A percentile compares a stretch with the other conserved stretches of the same genome.
Conservation (phyloP, 2,797 vertebrate genomes). For the Loris lydekkerianus region DNA sequence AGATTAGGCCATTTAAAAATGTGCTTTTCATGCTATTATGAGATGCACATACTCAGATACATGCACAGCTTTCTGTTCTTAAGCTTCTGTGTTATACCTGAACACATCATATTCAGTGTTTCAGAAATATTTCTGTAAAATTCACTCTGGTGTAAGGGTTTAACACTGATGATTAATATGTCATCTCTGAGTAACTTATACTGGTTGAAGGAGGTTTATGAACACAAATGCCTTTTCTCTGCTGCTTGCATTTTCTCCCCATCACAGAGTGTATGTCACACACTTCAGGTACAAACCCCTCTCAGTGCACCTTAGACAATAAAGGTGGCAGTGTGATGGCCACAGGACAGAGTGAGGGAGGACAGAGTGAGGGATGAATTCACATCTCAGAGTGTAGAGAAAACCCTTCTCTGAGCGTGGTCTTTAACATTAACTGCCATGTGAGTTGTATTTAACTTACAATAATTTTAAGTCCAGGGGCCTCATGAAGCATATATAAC, state of each 20-base stretch:
- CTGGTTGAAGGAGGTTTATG: neutral
- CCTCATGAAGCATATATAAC: too few relatives aligned
- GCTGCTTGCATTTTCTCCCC: too few relatives aligned
- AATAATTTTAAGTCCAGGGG: too few relatives aligned
- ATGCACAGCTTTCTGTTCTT: neutral
- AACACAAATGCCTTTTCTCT: neutral
- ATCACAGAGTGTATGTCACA: neutral
- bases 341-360: neutral
- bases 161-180: neutral
- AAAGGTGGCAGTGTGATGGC: neutral
- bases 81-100: neutral
- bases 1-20: neutral
- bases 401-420: neutral
- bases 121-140: constrained; percentile 16
- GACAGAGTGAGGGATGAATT: neutral
- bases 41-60: neutral
- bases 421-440: neutral
- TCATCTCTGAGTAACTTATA: neutral
- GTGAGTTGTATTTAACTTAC: too few relatives aligned
- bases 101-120: neutral
- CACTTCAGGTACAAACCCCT: neutral
- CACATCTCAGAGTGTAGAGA: neutral
- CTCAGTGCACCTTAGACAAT: accelerated
- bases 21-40: neutral
- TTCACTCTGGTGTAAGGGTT: neutral